phyloP scores from a whole-genome alignment of 2,113 vertebrate genomes.

The Etheostoma cragini region DNA sequence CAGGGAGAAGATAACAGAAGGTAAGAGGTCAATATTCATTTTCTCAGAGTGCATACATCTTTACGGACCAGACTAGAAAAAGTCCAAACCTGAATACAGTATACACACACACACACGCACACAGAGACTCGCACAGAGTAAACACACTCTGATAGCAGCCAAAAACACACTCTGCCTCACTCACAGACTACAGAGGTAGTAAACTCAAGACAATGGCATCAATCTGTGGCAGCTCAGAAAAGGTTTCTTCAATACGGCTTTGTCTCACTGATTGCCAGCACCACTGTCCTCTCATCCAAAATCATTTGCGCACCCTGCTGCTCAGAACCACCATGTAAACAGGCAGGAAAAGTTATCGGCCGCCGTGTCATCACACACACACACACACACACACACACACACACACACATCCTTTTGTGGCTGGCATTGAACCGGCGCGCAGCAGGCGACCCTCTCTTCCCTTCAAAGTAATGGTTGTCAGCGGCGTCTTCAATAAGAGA shows the following conservation, averaged over 20 bases:
- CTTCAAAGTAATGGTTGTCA: constrained; percentile 76
- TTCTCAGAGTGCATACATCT: constrained; percentile 61
- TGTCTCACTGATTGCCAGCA: constrained; percentile 62
- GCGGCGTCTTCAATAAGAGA: constrained; percentile 66
- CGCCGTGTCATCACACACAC: constrained; percentile 11
- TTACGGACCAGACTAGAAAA: constrained; percentile 41
- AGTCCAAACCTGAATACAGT: constrained; percentile 49
- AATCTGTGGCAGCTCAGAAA: constrained; percentile 43
- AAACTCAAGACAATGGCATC: constrained; percentile 50
- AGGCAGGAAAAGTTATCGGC: constrained; percentile 44
- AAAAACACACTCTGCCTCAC: neutral
- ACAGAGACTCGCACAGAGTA: constrained; percentile 16
- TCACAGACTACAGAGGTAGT: neutral
- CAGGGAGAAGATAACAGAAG: constrained; percentile 34
- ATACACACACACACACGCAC: neutral
- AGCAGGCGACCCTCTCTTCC: constrained; percentile 65
- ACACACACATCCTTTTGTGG: constrained; percentile 56
- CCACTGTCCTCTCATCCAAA: constrained; percentile 58
- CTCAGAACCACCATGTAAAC: constrained; percentile 59
- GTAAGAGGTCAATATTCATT: constrained; percentile 64
- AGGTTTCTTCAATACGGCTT: constrained; percentile 56
- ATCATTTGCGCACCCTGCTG: constrained; percentile 69
- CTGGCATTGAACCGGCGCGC: constrained; percentile 67
- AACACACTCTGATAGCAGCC: neutral
- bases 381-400: constrained; percentile 12